Conservation (phyloP, 2,113 vertebrate genomes). For the Typhlomys cinereus region DNA sequence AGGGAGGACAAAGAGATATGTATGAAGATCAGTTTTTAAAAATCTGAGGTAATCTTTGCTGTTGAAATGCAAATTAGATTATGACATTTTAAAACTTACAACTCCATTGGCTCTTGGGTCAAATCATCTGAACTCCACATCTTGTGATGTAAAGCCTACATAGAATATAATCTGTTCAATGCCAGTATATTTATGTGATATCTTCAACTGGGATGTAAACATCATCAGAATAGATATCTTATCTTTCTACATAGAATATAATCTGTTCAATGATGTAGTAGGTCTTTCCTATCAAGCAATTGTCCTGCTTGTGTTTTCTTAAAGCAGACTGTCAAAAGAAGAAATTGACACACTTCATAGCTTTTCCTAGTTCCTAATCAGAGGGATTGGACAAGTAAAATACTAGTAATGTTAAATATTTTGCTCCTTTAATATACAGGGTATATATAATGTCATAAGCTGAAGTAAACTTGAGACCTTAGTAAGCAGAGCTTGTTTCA, state of each 20-base stretch:
- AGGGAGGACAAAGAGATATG: not conserved
- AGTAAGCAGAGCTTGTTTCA: not conserved
- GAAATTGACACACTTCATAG: not conserved
- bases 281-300: not conserved
- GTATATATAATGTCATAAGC: not conserved
- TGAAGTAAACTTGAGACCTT: not conserved
- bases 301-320: not conserved
- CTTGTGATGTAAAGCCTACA: not conserved
- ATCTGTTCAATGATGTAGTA: too few species aligned
- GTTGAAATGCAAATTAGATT: not conserved
- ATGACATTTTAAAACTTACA: not conserved
- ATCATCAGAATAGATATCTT: not conserved
- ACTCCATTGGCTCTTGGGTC: not conserved
- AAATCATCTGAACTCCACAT: not conserved
- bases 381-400: not conserved
- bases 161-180: not conserved
- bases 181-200: not conserved
- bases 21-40: not conserved
- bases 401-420: not conserved
- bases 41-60: not conserved
- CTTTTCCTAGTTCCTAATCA: not conserved
- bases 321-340: not conserved
- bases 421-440: too few species aligned
- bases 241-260: too few species aligned
- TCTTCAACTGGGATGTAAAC: not conserved